A percentile compares a stretch with the other conserved stretches of the same genome.
Conservation (phyloP, 1,140 invertebrate species). For the Drosophila obscura region DNA sequence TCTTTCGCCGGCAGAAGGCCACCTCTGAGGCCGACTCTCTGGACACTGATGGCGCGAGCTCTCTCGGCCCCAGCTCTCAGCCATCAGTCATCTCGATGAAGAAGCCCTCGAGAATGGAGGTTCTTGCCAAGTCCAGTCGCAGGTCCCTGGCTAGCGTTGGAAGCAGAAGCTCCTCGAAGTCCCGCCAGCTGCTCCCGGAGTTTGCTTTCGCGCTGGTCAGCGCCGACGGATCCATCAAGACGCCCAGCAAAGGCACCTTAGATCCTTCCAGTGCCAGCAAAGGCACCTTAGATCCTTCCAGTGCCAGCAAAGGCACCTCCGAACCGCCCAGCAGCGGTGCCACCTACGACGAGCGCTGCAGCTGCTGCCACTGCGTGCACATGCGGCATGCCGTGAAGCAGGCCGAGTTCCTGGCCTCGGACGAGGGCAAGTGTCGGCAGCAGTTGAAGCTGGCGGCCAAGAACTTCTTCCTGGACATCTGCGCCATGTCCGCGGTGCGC, state of each 20-base stretch:
- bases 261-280: no score
- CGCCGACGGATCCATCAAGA: constrained; percentile 11
- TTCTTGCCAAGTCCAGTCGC: no score
- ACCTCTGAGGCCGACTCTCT: no score
- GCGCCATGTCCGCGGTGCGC: constrained; percentile 38
- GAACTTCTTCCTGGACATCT: constrained; percentile 63
- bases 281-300: not conserved
- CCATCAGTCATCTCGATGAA: no score
- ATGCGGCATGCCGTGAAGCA: constrained; percentile 36
- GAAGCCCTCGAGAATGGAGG: no score
- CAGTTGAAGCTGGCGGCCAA: constrained; percentile 57
- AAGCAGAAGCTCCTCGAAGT: no score
- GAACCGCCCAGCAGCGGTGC: constrained; percentile 26
- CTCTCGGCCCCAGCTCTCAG: no score
- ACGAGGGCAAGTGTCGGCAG: constrained; percentile 46
- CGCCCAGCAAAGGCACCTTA: not conserved
- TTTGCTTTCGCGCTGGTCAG: constrained; percentile 34
- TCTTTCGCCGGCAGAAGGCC: no score
- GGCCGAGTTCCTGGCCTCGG: constrained; percentile 33
- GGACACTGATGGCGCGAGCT: no score
- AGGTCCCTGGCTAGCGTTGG: no score
- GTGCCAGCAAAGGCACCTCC: not conserved
- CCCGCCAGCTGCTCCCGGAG: not conserved
- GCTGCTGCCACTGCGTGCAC: constrained; percentile 59
- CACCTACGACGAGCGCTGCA: constrained; percentile 39